A percentile compares a stretch with the other conserved stretches of the same genome.
phyloP scores from a whole-genome alignment of 2,113 vertebrate genomes.

The Ancistrus triradiatus region DNA sequence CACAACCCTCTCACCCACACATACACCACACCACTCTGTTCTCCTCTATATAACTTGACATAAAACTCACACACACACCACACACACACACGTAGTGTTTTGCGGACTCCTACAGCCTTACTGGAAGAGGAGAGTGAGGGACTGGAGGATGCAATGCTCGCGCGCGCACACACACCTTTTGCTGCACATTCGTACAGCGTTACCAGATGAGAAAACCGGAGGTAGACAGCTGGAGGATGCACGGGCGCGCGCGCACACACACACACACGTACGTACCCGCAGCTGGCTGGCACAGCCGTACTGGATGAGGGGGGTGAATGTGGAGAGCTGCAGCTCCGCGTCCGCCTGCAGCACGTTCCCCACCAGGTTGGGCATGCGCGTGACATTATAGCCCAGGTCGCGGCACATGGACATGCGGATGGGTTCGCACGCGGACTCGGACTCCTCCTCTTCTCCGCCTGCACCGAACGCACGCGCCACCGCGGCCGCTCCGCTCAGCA shows the following conservation, averaged over 20 bases:
- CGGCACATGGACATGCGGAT: slow-evolving; percentile 98
- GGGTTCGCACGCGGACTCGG: slow-evolving; percentile 76
- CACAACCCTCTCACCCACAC: not conserved
- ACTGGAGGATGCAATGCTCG: too few species aligned
- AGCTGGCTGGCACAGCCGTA: slow-evolving; percentile 97
- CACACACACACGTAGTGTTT: not conserved
- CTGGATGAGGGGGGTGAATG: slow-evolving; percentile 96
- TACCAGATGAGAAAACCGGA: too few species aligned
- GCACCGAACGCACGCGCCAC: slow-evolving; percentile 69
- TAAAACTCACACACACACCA: not conserved
- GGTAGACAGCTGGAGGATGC: not conserved
- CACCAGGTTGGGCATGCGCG: slow-evolving; percentile 97
- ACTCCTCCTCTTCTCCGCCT: slow-evolving; percentile 71
- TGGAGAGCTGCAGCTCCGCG: slow-evolving; percentile 94
- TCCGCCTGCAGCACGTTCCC: slow-evolving; percentile 94
- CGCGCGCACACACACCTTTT: too few species aligned
- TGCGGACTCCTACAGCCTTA: not conserved
- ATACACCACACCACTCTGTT: too few species aligned
- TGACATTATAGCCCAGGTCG: slow-evolving; percentile 96
- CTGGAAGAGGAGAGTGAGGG: not conserved
- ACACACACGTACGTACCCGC: slow-evolving; percentile 69
- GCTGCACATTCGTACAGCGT: too few species aligned
- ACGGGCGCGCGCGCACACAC: slow-evolving; percentile 11
- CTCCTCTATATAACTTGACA: too few species aligned
- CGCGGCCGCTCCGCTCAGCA: slow-evolving; percentile 47